phyloP scores from a whole-genome alignment of 2,113 vertebrate species.

The Amazona guildingii region DNA sequence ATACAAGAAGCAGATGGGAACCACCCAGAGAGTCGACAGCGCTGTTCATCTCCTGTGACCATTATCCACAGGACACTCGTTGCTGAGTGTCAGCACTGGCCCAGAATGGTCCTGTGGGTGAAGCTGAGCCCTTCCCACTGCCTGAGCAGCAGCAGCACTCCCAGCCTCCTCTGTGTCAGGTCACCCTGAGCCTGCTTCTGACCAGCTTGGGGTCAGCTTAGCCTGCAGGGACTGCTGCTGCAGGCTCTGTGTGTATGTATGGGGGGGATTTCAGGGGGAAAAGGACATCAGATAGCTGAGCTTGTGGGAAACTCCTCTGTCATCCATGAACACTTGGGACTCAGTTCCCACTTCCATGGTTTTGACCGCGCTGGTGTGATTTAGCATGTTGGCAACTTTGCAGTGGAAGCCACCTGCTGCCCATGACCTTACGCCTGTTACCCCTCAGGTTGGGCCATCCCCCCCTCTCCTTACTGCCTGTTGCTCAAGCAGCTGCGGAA shows the following conservation, averaged over 20 bases:
- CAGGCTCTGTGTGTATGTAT: not conserved
- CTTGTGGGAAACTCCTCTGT: not conserved
- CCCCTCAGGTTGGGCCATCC: not conserved
- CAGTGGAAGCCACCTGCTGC: not conserved
- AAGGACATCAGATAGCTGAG: not conserved
- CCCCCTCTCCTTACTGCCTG: not conserved
- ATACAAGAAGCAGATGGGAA: not conserved
- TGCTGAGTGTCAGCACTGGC: not conserved
- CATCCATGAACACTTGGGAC: not conserved
- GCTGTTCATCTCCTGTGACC: not conserved
- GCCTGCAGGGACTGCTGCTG: not conserved
- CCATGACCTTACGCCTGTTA: not conserved
- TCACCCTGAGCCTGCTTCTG: not conserved
- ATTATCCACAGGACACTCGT: fast-evolving
- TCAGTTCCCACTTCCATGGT: not conserved
- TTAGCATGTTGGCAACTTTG: not conserved
- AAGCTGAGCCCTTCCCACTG: not conserved
- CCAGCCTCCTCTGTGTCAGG: fast-evolving
- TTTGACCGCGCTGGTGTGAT: not conserved
- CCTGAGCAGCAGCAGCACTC: not conserved
- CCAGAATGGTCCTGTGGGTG: not conserved
- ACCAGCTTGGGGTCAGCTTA: not conserved
- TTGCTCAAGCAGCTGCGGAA: not conserved
- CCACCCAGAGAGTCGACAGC: fast-evolving
- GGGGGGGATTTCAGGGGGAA: not conserved